These are phyloP conservation scores for Arge pagana DNA, from an alignment of 2,888 invertebrate genomes.

Conservation along the genomic window DNA sequence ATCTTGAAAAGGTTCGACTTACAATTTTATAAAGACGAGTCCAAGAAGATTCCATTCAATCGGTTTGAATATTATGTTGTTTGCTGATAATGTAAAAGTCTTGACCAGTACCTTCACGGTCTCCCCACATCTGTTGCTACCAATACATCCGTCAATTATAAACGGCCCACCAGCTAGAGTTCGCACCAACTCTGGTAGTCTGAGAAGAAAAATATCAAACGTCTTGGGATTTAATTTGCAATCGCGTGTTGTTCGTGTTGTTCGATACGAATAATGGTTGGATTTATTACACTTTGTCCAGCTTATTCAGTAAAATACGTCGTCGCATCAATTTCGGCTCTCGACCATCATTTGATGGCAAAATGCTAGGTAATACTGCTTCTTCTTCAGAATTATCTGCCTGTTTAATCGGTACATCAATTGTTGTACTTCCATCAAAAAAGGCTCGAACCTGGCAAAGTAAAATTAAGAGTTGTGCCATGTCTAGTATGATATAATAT, in stretches of 20 bases:
- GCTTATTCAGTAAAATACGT: conserved; percentile 70
- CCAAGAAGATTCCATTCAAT: conserved; percentile 73
- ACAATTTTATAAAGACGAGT: conserved; percentile 72
- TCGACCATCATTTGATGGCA: conserved; percentile 71
- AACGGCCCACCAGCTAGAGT: conserved; percentile 55
- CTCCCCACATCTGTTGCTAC: conserved; percentile 36
- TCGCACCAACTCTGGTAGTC: conserved; percentile 63
- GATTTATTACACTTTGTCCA: conserved; percentile 67
- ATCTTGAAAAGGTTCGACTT: too few species aligned
- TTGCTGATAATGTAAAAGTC: conserved; percentile 70
- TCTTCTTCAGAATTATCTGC: conserved; percentile 51
- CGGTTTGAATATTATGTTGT: conserved; percentile 75
- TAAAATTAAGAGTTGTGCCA: too few species aligned
- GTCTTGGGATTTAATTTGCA: too few species aligned
- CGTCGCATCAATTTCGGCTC: conserved; percentile 70
- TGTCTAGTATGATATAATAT: background rate
- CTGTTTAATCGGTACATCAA: conserved; percentile 42
- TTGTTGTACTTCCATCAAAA: conserved; percentile 62
- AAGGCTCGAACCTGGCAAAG: conserved; percentile 63
- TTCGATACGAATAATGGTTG: too few species aligned
- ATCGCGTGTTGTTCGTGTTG: too few species aligned
- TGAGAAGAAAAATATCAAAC: conserved; percentile 34
- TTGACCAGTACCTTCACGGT: conserved; percentile 60
- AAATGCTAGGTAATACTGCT: too few species aligned
- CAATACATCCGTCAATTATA: conserved; percentile 29